Evolutionary conservation across 1,140 invertebrate species (phyloP).

Genomic region (Phymastichus coffea): DNA sequence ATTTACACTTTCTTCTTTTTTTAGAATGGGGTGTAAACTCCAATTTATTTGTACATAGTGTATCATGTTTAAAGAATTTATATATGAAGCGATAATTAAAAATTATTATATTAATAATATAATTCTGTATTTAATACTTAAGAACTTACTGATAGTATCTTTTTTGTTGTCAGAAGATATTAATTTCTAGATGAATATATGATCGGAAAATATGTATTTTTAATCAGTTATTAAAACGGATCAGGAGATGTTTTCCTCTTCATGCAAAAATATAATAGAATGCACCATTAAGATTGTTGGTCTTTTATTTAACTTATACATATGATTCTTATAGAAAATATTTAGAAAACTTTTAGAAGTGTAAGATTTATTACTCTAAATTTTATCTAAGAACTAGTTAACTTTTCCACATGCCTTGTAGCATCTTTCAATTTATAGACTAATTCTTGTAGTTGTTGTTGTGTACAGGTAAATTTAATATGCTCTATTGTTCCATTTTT

Average conservation of each 20-base stretch:
- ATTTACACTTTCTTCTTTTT: constrained; percentile 29
- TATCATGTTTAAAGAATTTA: constrained; percentile 48
- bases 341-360: constrained; percentile 3
- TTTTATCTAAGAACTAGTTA: constrained; percentile 40
- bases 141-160: constrained; percentile 38
- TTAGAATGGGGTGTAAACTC: constrained; percentile 34
- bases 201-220: constrained; percentile 48
- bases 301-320: constrained; percentile 33
- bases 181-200: constrained; percentile 45
- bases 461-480: constrained; percentile 62
- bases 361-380: not conserved
- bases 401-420: constrained; percentile 62
- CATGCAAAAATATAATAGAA: constrained; percentile 48
- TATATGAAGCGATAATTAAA: constrained; percentile 36
- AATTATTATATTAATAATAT: constrained; percentile 47
- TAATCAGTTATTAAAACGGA: constrained; percentile 45
- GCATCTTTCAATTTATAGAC: constrained; percentile 68
- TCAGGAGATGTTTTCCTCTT: constrained; percentile 42
- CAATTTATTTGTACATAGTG: constrained; percentile 52
- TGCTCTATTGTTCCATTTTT: constrained; percentile 51
- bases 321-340: constrained; percentile 15
- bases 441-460: constrained; percentile 66
- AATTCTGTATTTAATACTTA: constrained; percentile 46
- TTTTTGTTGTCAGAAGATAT: constrained; percentile 42
- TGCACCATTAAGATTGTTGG: constrained; percentile 37